These are phyloP conservation scores for Coreoperca whiteheadi DNA, from an alignment of 2,113 vertebrate species.

Conservation along the genomic window DNA sequence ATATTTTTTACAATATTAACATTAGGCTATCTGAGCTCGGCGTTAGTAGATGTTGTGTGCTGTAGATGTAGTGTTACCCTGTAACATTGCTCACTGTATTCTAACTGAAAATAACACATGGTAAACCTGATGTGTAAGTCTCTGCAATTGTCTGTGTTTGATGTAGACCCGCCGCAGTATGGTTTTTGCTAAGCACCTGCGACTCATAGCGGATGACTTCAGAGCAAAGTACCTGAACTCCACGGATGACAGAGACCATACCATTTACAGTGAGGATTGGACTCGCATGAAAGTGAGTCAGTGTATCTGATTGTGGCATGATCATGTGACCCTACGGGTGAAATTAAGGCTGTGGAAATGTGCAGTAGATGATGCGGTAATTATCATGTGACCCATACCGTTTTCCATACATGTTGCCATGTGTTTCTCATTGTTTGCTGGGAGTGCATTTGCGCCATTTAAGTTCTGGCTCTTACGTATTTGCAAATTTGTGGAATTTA, in stretches of 20 bases:
- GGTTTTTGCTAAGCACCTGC: constrained; percentile 95
- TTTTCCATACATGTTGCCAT: too few relatives aligned
- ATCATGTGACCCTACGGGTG: neutral
- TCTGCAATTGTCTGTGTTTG: constrained; percentile 16
- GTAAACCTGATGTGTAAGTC: neutral
- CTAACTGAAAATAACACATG: neutral
- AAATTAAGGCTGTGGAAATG: neutral
- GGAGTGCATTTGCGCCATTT: neutral
- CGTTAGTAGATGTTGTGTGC: neutral
- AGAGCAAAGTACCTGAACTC: constrained; percentile 90
- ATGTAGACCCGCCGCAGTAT: constrained; percentile 94
- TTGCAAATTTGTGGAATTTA: neutral
- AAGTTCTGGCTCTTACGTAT: neutral
- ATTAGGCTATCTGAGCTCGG: neutral
- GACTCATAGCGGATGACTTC: constrained; percentile 90
- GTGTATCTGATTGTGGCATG: neutral
- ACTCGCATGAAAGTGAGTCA: constrained; percentile 90
- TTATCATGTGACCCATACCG: neutral
- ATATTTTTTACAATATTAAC: neutral
- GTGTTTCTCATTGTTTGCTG: too few relatives aligned
- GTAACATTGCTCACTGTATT: neutral
- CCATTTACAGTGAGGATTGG: constrained; percentile 92
- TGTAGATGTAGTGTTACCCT: neutral
- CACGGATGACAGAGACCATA: constrained; percentile 86
- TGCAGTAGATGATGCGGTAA: neutral